These are phyloP conservation scores for Dryoscopus gambensis DNA, from an alignment of 2,113 vertebrate species.

Conservation along the genomic window DNA sequence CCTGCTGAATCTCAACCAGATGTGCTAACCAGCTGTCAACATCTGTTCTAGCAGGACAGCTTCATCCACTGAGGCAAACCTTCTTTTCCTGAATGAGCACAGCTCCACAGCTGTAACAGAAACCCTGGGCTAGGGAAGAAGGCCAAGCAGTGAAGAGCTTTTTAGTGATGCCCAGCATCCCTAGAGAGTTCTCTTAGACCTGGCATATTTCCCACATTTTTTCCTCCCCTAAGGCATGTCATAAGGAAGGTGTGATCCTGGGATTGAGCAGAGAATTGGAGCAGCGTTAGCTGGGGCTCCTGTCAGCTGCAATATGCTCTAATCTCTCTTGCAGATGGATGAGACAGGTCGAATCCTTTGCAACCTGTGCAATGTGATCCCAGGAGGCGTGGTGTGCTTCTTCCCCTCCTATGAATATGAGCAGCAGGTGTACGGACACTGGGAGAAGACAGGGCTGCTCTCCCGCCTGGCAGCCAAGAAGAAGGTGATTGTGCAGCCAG, in stretches of 20 bases:
- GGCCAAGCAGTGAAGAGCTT: background rate
- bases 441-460: constrained; percentile 83
- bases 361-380: constrained; percentile 89
- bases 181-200: background rate
- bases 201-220: background rate
- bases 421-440: constrained; percentile 79
- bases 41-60: background rate
- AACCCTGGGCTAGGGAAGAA: background rate
- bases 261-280: background rate
- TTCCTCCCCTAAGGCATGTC: background rate
- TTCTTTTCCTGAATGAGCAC: background rate
- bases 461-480: constrained; percentile 81
- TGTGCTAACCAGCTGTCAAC: background rate
- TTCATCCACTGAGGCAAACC: background rate
- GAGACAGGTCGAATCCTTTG: constrained; percentile 87
- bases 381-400: constrained; percentile 91
- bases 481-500: constrained; percentile 73
- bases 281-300: background rate
- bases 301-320: background rate
- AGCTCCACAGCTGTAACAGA: background rate
- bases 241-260: background rate
- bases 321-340: constrained; percentile 79
- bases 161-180: background rate
- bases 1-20: background rate
- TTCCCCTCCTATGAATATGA: constrained; percentile 94